Evolutionary conservation across 2,113 vertebrate genomes (phyloP), one percentile per base, ranked within the genome.

Genomic region (Typhlomys cinereus): DNA sequence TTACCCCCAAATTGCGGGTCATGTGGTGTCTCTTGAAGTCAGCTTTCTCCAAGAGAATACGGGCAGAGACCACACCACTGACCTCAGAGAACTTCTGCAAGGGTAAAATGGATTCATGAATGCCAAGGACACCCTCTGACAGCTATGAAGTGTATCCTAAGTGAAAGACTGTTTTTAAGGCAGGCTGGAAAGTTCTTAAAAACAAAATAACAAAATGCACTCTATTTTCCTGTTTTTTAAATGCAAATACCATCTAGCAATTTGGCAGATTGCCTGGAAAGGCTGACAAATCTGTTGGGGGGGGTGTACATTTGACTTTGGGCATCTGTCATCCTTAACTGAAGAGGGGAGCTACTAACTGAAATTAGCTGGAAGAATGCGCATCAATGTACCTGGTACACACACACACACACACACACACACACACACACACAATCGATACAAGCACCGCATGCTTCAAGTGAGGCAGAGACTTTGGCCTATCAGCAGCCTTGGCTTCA

Each of bases 221-320:
- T 75, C 29, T 29, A 4, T 67, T 39, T 59, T 48, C n/a, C n/a
- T n/a, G n/a, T 93, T 46, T 74, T 79, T 41, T 11, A 23, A 91
- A 87, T 84, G 83, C 80, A 94, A 91, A 93, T 90, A 36, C 86
- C 91, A 84, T 95, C 95, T 76, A 94, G 94, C 86, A 94, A 93
- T 87, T 94, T 96, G 96, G 96, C 94, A 89, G 86, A 75, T 62
- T 0, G 39, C 95, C 92, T 90, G 36, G 75, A 23, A 84, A 96
- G 80, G 52, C 94, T 84, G 80, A 1, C 11, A 74, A 89, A 64
- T 91, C 92, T 92, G 90, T 71, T 31, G 64, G 82, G 85, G 85
- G 79, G 90, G 46, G 69, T 81, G 70, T n/a, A 64, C 1, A 13
- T 52, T 82, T 93, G 88, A 70, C 70, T 88, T 69, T 71, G 64